Conservation (phyloP, 2,888 invertebrate genomes). For the Leucoma salicis region DNA sequence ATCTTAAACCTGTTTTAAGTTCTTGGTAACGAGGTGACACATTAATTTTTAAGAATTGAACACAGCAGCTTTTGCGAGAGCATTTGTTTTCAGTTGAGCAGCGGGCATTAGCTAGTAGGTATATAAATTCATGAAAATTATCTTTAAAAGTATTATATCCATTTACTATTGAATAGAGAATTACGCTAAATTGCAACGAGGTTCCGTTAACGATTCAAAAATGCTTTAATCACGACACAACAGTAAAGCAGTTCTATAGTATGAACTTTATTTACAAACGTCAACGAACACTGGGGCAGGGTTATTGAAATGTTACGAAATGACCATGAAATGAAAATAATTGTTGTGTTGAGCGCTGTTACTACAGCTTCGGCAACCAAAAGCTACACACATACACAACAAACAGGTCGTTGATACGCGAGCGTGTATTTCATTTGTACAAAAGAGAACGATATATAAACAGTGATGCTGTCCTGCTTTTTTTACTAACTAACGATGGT, state of each 20-base stretch:
- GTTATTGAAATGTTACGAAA: slow-evolving; percentile 72
- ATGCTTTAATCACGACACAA: slow-evolving; percentile 33
- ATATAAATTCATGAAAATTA: no score
- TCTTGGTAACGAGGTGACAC: no score
- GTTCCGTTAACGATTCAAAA: slow-evolving; percentile 32
- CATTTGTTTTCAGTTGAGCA: no score
- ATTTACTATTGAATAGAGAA: no score
- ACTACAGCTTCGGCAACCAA: slow-evolving; percentile 58
- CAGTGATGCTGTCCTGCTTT: slow-evolving; percentile 53
- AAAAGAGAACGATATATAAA: slow-evolving; percentile 66
- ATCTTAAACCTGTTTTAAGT: no score
- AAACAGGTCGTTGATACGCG: slow-evolving; percentile 76
- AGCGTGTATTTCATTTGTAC: slow-evolving; percentile 53
- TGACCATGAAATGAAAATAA: slow-evolving; percentile 74
- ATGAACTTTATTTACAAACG: slow-evolving; percentile 52
- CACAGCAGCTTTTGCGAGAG: no score
- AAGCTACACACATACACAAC: slow-evolving; percentile 47
- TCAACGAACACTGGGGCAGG: slow-evolving; percentile 44
- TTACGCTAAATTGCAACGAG: slow-evolving; percentile 19
- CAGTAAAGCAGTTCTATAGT: slow-evolving; percentile 35
- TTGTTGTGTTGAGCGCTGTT: slow-evolving; percentile 58
- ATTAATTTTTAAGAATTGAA: no score
- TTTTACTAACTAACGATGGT: slow-evolving; percentile 39
- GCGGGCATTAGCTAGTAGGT: no score
- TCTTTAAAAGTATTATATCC: no score